Evolutionary conservation across 1,140 invertebrate species (phyloP), one percentile per base, ranked within the genome.

Genomic region (Neoseiulus cucumeris): DNA sequence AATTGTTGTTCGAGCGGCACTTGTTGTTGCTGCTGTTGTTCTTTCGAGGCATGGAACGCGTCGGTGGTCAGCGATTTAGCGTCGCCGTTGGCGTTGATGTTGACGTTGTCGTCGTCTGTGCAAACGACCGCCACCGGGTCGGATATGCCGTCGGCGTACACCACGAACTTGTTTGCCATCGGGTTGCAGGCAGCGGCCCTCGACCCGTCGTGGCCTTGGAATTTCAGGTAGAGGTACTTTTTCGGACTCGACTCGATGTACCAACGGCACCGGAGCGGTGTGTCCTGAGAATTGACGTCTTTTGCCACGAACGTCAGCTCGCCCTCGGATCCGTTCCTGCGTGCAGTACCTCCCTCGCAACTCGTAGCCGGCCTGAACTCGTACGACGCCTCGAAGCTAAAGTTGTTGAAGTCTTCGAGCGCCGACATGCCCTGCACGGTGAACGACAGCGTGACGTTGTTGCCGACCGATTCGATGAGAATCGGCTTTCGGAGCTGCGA

Each of bases 361-460:
- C 79, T 75, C 20, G 82, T 75, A 59, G 83, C 80, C 71, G 85
- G 82, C 0, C 88, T 78, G 70, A 89, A 89, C 72, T 89, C 87
- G 71, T 84, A 87, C 18, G 81, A 82, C 20, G 85, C 89, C 75
- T 90, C 87, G 73, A 91, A 90, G 67, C 83, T 84, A 44, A 89
- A 80, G 65, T 85, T 84, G 64, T 84, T 82, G 72, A 86, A 89
- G 76, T 92, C 89, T 70, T 91, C 87, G 7, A 83, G 77, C 0
- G 86, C 81, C 51, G 84, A 83, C 89, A 92, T 92, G 65, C 84
- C 83, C 7, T 80, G 79, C 1, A 88, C 85, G 42, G 83, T 82
- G 70, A 91, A 89, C 70, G 84, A 82, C n/a, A 91, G 79, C 71
- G 89, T 86, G 2, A 87, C 82, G 44, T 87, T 81, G 66, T 83